phyloP scores from a whole-genome alignment of 1,140 invertebrate species.

The Drosophila azteca region DNA sequence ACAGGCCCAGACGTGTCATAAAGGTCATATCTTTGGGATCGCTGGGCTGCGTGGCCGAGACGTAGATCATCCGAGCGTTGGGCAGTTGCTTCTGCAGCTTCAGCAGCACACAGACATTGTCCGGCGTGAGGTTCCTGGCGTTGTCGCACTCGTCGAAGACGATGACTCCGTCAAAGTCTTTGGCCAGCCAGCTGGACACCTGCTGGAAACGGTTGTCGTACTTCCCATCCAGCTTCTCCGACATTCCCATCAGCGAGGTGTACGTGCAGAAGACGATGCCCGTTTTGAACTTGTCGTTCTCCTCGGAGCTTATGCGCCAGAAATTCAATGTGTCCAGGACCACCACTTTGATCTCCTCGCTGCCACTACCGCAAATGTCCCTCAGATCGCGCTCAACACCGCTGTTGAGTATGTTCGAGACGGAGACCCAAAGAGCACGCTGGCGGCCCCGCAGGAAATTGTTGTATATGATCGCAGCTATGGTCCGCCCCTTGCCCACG shows the following conservation, averaged over 20 bases:
- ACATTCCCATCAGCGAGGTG: constrained; percentile 98
- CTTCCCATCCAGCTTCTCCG: constrained; percentile 92
- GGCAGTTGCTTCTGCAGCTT: constrained; percentile 97
- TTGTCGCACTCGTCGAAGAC: constrained; percentile 99
- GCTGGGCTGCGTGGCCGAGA: constrained; percentile 98
- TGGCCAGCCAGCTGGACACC: constrained; percentile 97
- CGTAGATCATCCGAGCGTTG: constrained; percentile 97
- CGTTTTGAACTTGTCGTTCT: constrained; percentile 96
- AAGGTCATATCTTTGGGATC: constrained; percentile 99
- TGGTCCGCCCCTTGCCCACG: constrained; percentile 98
- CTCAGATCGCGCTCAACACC: constrained; percentile 98
- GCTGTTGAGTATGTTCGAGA: constrained; percentile 98
- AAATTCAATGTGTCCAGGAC: constrained; percentile 97
- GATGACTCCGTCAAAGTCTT: constrained; percentile 97
- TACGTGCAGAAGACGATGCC: constrained; percentile 99
- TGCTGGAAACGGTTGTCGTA: constrained; percentile 97
- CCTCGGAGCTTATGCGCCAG: constrained; percentile 95
- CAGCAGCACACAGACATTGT: constrained; percentile 96
- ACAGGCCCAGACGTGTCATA: constrained; percentile 98
- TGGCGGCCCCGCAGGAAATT: constrained; percentile 97
- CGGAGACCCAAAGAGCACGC: constrained; percentile 97
- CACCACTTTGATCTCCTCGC: constrained; percentile 87
- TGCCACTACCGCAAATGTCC: constrained; percentile 93
- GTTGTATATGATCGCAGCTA: constrained; percentile 98
- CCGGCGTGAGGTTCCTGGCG: constrained; percentile 97